Evolutionary conservation across 1,140 invertebrate species (phyloP).

Genomic region (Sycophila sp.): DNA sequence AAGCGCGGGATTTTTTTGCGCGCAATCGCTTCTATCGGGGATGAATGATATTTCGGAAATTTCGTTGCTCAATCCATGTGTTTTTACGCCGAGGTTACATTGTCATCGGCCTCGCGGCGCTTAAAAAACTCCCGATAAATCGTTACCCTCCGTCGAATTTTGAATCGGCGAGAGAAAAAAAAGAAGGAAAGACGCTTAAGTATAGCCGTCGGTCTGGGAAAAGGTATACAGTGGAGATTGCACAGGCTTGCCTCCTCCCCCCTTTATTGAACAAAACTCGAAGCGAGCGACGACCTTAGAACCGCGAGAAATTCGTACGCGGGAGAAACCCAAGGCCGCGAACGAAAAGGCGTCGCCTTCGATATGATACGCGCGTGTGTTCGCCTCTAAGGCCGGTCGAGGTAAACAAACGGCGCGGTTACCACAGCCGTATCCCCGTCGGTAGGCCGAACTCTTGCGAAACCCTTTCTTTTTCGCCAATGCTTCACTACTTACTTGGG

Average conservation of each 20-base stretch:
- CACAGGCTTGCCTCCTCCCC: no score
- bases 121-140: neutral
- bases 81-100: slow-evolving; percentile 2
- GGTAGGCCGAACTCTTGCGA: neutral
- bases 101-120: neutral
- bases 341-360: slow-evolving; percentile 43
- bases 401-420: slow-evolving; percentile 27
- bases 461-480: slow-evolving; percentile 5
- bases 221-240: no score
- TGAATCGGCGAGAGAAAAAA: no score
- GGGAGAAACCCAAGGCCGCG: slow-evolving; percentile 47
- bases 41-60: slow-evolving; percentile 3
- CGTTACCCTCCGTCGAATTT: neutral
- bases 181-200: no score
- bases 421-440: neutral
- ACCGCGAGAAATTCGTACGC: slow-evolving; percentile 44
- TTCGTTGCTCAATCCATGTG: slow-evolving; percentile 16
- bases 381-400: slow-evolving; percentile 4
- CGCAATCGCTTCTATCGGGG: neutral
- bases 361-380: neutral
- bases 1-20: no score
- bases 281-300: slow-evolving; percentile 22
- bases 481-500: neutral
- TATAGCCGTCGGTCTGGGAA: no score
- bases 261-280: no score